These are phyloP conservation scores for Ectropis grisescens DNA, from an alignment of 1,140 invertebrate genomes.

Conservation along the genomic window DNA sequence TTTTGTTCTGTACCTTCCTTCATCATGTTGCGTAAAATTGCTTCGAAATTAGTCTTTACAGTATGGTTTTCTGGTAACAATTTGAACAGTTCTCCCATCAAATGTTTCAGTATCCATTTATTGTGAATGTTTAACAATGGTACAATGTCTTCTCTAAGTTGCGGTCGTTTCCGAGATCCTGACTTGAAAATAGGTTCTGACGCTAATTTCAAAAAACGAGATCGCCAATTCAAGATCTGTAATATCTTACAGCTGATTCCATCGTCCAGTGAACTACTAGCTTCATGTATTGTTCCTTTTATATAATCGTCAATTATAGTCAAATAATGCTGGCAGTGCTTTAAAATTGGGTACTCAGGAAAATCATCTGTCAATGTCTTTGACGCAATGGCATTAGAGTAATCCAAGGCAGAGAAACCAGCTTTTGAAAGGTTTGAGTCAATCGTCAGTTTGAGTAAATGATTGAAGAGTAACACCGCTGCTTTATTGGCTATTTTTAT, in stretches of 20 bases:
- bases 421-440: slow-evolving; percentile 4
- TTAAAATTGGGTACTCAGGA: slow-evolving; percentile 65
- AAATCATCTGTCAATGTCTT: slow-evolving; percentile 57
- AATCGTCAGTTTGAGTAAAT: slow-evolving; percentile 28
- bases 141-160: slow-evolving; percentile 52
- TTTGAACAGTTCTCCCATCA: slow-evolving; percentile 40
- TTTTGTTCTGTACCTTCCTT: slow-evolving; percentile 8
- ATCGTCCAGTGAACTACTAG: slow-evolving; percentile 22
- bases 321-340: slow-evolving; percentile 50
- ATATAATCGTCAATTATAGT: slow-evolving; percentile 47
- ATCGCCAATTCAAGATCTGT: slow-evolving; percentile 59
- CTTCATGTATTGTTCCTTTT: slow-evolving; percentile 27
- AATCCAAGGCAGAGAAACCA: slow-evolving; percentile 41
- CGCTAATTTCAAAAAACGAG: slow-evolving; percentile 54
- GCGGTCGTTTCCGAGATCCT: slow-evolving; percentile 36
- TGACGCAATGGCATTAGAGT: slow-evolving; percentile 41
- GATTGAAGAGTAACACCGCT: slow-evolving; percentile 32
- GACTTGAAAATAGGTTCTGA: slow-evolving; percentile 32
- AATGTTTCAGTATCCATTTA: slow-evolving; percentile 71
- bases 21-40: slow-evolving; percentile 13
- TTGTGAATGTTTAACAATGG: slow-evolving; percentile 65
- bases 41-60: slow-evolving; percentile 18
- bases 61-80: slow-evolving; percentile 18
- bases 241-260: slow-evolving; percentile 26
- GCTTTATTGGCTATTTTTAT: slow-evolving; percentile 25